phyloP scores from a whole-genome alignment of 2,113 vertebrate species.

The Sterna hirundo region DNA sequence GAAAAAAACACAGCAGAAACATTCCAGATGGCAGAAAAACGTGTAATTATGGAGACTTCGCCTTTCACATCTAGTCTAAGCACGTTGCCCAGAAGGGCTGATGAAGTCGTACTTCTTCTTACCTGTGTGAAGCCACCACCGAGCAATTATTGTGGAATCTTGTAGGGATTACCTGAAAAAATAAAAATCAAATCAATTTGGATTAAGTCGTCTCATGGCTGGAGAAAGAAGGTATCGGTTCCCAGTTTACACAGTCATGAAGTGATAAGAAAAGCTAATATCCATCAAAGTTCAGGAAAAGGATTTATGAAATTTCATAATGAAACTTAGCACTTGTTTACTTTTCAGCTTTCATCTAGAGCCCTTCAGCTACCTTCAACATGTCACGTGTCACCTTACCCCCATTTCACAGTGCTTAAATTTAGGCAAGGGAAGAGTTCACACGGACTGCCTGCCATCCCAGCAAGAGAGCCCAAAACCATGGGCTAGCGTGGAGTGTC shows the following conservation, averaged over 20 bases:
- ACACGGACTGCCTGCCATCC: background rate
- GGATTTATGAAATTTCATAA: background rate
- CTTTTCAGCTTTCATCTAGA: background rate
- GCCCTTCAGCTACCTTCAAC: background rate
- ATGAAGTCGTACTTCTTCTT: background rate
- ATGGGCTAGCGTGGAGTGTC: fast-evolving
- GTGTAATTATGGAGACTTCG: background rate
- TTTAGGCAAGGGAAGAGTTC: background rate
- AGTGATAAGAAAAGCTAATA: background rate
- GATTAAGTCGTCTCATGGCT: background rate
- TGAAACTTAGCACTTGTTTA: background rate
- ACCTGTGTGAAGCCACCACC: background rate
- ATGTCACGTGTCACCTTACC: background rate
- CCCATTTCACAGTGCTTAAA: background rate
- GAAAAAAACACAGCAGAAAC: background rate
- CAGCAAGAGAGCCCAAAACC: background rate
- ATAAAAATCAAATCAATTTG: background rate
- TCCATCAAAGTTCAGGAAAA: background rate
- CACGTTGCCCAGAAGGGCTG: background rate
- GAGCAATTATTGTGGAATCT: background rate
- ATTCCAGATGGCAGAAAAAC: background rate
- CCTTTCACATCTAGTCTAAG: background rate
- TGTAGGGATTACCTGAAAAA: background rate
- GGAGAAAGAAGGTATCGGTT: background rate
- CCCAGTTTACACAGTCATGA: background rate